Evolutionary conservation across 1,140 invertebrate species (phyloP).

Genomic region (Phocides pigmalion): DNA sequence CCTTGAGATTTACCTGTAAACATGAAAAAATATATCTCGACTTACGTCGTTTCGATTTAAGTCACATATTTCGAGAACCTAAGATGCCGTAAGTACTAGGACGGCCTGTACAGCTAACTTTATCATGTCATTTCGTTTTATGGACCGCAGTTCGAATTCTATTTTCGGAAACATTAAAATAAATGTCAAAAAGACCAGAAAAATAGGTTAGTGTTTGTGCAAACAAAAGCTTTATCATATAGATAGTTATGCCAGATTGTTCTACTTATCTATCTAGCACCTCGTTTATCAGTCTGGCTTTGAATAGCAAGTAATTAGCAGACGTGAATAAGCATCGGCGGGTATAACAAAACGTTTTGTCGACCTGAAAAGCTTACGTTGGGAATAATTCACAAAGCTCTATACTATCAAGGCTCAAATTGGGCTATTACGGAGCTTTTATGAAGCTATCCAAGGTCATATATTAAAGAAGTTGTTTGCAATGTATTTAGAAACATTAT

Average conservation of each 20-base stretch:
- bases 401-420: constrained; percentile 26
- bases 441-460: constrained; percentile 12
- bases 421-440: constrained; percentile 7
- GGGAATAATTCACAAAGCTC: constrained; percentile 20
- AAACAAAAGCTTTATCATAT: constrained; percentile 23
- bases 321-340: constrained; percentile 30
- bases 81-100: too few relatives aligned
- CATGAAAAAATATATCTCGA: too few relatives aligned
- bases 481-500: too few relatives aligned
- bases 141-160: too few relatives aligned
- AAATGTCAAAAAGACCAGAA: background rate
- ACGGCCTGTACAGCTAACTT: too few relatives aligned
- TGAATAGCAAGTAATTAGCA: constrained; percentile 34
- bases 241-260: constrained; percentile 23
- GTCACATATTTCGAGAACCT: too few relatives aligned
- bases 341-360: constrained; percentile 30
- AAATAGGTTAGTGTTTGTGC: constrained; percentile 9
- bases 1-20: too few relatives aligned
- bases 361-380: constrained; percentile 28
- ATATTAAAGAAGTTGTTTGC: background rate
- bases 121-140: too few relatives aligned
- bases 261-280: constrained; percentile 29
- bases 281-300: constrained; percentile 33
- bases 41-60: too few relatives aligned
- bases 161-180: too few relatives aligned